These are phyloP conservation scores for Tanytarsus gracilentus DNA, from an alignment of 2,888 invertebrate species.

Conservation along the genomic window DNA sequence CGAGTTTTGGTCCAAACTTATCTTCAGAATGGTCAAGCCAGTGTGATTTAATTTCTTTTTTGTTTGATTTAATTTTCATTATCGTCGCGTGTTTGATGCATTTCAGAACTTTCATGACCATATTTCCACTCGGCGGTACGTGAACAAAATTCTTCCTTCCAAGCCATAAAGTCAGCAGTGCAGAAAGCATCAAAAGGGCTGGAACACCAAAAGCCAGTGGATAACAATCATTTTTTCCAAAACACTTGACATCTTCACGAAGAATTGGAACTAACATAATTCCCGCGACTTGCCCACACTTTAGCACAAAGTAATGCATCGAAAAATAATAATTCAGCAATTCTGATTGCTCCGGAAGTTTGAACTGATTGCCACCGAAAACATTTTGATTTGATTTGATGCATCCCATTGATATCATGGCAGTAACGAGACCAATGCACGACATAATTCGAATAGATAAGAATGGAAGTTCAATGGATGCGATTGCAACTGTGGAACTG, in stretches of 20 bases:
- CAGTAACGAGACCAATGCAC: slow-evolving; percentile 40
- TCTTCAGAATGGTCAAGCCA: slow-evolving; percentile 29
- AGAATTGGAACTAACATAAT: slow-evolving; percentile 51
- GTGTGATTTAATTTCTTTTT: no score
- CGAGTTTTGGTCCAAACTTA: slow-evolving; percentile 24
- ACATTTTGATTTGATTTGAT: slow-evolving; percentile 56
- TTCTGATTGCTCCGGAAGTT: slow-evolving; percentile 41
- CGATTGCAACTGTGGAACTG: background rate
- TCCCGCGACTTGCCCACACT: slow-evolving; percentile 47
- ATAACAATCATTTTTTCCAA: slow-evolving; percentile 45
- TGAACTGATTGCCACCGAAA: slow-evolving; percentile 55
- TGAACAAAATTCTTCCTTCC: background rate
- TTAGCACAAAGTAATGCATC: slow-evolving; percentile 49
- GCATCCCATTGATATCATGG: slow-evolving; percentile 52
- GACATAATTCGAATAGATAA: background rate
- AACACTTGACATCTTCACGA: slow-evolving; percentile 43
- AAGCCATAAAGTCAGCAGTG: slow-evolving; percentile 35
- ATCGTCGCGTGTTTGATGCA: no score
- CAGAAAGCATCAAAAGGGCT: slow-evolving; percentile 47
- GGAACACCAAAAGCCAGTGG: slow-evolving; percentile 52
- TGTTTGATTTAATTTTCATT: no score
- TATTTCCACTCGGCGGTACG: background rate
- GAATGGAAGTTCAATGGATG: background rate
- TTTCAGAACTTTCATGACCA: background rate
- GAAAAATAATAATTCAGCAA: slow-evolving; percentile 50